phyloP scores from a whole-genome alignment of 30 jellyfish, hydroid and myxozoan genomes.

The Aurelia aurita region DNA sequence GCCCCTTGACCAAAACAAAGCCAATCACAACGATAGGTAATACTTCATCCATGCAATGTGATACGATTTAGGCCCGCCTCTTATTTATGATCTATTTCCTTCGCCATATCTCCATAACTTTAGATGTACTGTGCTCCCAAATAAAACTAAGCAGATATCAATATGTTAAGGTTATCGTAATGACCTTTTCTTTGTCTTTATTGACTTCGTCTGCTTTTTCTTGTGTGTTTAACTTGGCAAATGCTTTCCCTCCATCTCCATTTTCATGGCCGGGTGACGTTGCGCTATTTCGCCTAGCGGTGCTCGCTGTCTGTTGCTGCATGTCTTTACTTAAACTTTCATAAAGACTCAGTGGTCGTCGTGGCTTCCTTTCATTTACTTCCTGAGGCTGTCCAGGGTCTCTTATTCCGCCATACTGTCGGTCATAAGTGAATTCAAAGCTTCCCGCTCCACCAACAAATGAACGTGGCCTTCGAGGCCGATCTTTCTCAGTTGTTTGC shows the following conservation, averaged over 20 bases:
- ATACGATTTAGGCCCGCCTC: too few relatives aligned
- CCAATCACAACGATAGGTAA: too few relatives aligned
- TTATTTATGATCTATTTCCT: too few relatives aligned
- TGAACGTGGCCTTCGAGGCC: slow-evolving; percentile 50
- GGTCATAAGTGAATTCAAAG: slow-evolving; percentile 44
- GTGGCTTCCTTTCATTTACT: slow-evolving; percentile 33
- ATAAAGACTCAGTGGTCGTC: slow-evolving; percentile 63
- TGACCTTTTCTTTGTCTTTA: slow-evolving; percentile 33
- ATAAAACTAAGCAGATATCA: too few relatives aligned
- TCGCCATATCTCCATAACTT: too few relatives aligned
- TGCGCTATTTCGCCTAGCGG: slow-evolving; percentile 41
- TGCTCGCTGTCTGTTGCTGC: not conserved
- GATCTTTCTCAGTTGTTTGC: slow-evolving; percentile 4
- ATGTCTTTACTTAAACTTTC: slow-evolving; percentile 55
- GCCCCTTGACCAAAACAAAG: too few relatives aligned
- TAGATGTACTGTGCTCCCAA: too few relatives aligned
- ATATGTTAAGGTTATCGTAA: not conserved
- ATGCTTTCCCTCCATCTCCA: slow-evolving; percentile 1
- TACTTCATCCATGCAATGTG: too few relatives aligned
- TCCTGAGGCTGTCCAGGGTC: slow-evolving; percentile 15
- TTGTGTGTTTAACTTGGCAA: slow-evolving; percentile 28
- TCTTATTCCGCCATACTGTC: slow-evolving; percentile 55
- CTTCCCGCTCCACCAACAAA: slow-evolving; percentile 64
- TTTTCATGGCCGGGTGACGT: slow-evolving; percentile 65
- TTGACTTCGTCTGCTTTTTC: slow-evolving; percentile 70